Evolutionary conservation across 2,113 vertebrate genomes (phyloP).

Genomic region (Gadus macrocephalus): DNA sequence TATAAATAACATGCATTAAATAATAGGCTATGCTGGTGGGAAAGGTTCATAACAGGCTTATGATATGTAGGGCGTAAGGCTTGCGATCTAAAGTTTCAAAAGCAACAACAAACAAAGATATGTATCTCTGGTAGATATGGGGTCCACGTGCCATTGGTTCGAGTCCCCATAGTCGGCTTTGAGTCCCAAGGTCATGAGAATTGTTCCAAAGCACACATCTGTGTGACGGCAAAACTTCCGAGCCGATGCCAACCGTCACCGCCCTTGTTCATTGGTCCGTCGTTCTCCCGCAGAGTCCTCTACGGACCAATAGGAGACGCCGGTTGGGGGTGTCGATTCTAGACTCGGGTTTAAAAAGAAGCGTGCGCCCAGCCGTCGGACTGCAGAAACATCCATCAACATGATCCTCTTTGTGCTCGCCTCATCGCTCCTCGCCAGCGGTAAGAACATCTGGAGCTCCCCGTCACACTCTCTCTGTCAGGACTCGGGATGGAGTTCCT

Average conservation of each 20-base stretch:
- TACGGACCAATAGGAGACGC: constrained; percentile 43
- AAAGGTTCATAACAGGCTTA: too few species aligned
- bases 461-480: not conserved
- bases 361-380: constrained; percentile 34
- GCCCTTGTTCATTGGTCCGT: constrained; percentile 37
- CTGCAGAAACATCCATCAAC: constrained; percentile 63
- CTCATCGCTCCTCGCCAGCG: constrained; percentile 71
- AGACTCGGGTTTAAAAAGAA: constrained; percentile 58
- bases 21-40: too few species aligned
- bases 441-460: constrained; percentile 67
- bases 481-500: constrained; percentile 13
- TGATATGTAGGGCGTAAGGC: too few species aligned
- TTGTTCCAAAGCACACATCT: constrained; percentile 54
- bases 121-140: too few species aligned
- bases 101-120: too few species aligned
- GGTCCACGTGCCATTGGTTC: too few species aligned
- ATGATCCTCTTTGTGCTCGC: constrained; percentile 74
- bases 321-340: constrained; percentile 33
- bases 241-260: constrained; percentile 5
- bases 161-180: too few species aligned
- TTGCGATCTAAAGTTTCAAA: too few species aligned
- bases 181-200: constrained; percentile 59
- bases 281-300: not conserved
- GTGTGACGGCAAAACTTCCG: constrained; percentile 15
- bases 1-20: too few species aligned